Conservation (phyloP, 2,797 vertebrate genomes). For the Labroides dimidiatus region DNA sequence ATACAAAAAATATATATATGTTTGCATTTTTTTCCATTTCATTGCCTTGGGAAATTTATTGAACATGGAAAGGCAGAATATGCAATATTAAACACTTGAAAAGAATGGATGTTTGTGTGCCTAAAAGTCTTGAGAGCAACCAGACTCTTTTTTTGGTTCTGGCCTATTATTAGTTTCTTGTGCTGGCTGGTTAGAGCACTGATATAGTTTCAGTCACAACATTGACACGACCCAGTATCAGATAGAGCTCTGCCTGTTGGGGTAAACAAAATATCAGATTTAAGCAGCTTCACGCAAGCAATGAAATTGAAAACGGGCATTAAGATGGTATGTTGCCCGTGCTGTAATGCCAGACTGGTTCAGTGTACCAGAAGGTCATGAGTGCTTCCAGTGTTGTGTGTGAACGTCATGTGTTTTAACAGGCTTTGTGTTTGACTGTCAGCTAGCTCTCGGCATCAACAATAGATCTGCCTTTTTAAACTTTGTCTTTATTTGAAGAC, state of each 20-base stretch:
- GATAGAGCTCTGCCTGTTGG: constrained; percentile 39
- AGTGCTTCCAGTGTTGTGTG: neutral
- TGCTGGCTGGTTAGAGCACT: constrained; percentile 35
- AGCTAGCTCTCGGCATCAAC: neutral
- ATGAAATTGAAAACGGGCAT: constrained; percentile 9
- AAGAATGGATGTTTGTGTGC: neutral
- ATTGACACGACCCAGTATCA: constrained; percentile 43
- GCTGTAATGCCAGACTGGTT: constrained; percentile 20
- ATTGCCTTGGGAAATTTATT: neutral
- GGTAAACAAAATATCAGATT: constrained; percentile 65
- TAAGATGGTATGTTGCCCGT: neutral
- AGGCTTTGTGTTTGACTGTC: neutral
- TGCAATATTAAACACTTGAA: too few species aligned
- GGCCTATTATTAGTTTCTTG: constrained; percentile 70
- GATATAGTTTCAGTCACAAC: constrained; percentile 52
- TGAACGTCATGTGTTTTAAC: neutral
- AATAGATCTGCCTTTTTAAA: neutral
- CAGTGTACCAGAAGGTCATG: neutral
- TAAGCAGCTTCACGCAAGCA: constrained; percentile 20
- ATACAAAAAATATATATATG: neutral
- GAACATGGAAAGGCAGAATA: too few species aligned
- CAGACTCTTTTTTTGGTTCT: constrained; percentile 33
- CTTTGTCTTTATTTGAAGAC: neutral
- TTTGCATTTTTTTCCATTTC: neutral
- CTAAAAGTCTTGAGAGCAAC: constrained; percentile 21